These are phyloP conservation scores for Phrynocephalus guinanensis DNA, from an alignment of 2,797 vertebrate genomes.

Conservation along the genomic window DNA sequence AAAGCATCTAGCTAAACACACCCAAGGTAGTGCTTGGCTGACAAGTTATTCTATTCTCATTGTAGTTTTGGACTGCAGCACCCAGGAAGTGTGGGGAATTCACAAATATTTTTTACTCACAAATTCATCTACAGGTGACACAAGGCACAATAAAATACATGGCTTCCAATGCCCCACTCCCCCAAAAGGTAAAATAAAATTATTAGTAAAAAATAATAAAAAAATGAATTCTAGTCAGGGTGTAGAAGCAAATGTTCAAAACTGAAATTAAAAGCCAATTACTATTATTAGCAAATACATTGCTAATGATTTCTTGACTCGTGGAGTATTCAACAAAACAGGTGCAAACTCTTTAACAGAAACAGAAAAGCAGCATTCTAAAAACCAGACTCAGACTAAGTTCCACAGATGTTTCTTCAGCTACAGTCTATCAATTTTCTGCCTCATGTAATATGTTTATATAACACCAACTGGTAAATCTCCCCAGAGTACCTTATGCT, in stretches of 20 bases:
- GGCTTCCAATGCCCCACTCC: conserved; percentile 13
- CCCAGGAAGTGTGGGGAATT: conserved; percentile 6
- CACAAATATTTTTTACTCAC: background rate
- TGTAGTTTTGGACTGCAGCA: background rate
- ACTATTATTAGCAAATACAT: conserved; percentile 25
- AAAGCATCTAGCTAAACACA: conserved; percentile 12
- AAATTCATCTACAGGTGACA: conserved; percentile 19
- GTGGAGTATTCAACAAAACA: background rate
- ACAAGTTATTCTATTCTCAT: conserved; percentile 12
- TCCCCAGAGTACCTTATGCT: too few species aligned
- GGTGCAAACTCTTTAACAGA: background rate
- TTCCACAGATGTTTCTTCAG: too few species aligned
- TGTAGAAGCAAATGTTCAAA: background rate
- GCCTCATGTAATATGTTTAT: too few species aligned
- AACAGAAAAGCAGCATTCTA: background rate
- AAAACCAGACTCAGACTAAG: background rate
- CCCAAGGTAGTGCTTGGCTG: background rate
- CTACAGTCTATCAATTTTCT: too few species aligned
- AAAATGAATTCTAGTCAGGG: conserved; percentile 6
- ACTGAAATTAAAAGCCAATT: background rate
- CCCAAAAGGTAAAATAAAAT: background rate
- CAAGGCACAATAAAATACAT: background rate
- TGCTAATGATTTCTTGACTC: conserved; percentile 24
- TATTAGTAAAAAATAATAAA: conserved; percentile 19
- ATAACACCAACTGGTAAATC: too few species aligned